These are phyloP conservation scores for Drosophila austrosaltans DNA, from an alignment of 2,888 invertebrate genomes.

Conservation along the genomic window DNA sequence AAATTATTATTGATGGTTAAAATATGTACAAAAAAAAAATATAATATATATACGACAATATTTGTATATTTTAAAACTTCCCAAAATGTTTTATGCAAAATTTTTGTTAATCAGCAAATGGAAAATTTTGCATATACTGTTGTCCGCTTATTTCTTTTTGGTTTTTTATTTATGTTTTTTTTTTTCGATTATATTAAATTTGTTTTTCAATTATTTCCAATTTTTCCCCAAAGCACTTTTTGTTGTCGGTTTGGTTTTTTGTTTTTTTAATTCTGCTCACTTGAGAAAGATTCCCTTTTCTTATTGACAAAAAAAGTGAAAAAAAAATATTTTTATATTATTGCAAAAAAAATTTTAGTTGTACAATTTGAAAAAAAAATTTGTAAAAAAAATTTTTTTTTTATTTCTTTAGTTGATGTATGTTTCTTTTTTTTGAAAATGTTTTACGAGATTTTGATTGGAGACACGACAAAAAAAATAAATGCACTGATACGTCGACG, in stretches of 20 bases:
- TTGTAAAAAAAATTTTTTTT: background rate
- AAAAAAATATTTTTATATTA: background rate
- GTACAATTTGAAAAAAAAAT: background rate
- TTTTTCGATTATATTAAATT: conserved; percentile 10
- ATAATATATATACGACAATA: conserved; percentile 1
- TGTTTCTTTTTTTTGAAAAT: background rate
- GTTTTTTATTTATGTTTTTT: conserved; percentile 16
- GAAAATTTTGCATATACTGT: conserved; percentile 1
- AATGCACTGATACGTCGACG: conserved; percentile 23
- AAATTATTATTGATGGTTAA: conserved; percentile 33
- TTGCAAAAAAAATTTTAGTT: background rate
- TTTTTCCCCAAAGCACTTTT: conserved; percentile 13
- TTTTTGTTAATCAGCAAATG: background rate
- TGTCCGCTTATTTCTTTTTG: background rate
- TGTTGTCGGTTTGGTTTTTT: conserved; percentile 8
- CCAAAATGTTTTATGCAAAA: conserved; percentile 4
- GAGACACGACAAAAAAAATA: conserved; percentile 41
- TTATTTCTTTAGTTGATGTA: background rate
- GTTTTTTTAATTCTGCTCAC: background rate
- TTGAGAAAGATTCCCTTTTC: background rate
- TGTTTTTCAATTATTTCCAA: conserved; percentile 2
- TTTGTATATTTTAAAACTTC: background rate
- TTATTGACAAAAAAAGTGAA: background rate
- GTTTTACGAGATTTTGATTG: conserved; percentile 42
- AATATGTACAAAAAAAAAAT: conserved; percentile 21